Base-by-base conservation (phyloP, 2,888 invertebrate genomes). In the Epistrophella euchroma region DNA sequence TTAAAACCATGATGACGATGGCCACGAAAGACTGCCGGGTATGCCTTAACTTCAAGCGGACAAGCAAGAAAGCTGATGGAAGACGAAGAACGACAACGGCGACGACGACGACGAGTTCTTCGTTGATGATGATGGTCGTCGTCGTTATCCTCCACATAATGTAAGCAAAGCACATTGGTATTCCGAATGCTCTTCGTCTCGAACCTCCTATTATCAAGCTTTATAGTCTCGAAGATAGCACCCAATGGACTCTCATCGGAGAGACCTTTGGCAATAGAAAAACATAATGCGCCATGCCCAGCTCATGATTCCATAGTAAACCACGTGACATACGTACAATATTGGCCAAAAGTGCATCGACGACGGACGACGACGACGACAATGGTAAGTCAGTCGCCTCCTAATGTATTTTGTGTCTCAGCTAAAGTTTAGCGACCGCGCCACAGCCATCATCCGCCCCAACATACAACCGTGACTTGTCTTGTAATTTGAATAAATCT, bases 401-500 rank as follows among this genome's bases (percentile, higher is more conserved):
- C 43, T 64, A 22, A 37, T 40, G 37, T 15, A 45, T 62, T 22
- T 64, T 64, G 28, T 25, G 43, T 64, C 43, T 45, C 17, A 43
- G 62, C 40, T 13, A 37, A 37, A 22, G 62, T 64, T 60, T 60
- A 58, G 56, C 35, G 28, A 56, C 28, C 37, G 22, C 40, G 40
- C 32, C 35, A 64, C 50, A 19, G 52, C 37, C 13, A n/a, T 10
- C 25, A 37, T 52, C 68, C 70, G 64, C 71, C 70, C 72, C 68
- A 76, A 76, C 84, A 84, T 68, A 64, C 81, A 87, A 83, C 87
- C 87, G 87, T 87, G 87, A 83, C 87, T 87, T 87, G 87, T 87
- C 87, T 73, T 83, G 83, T 79, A 87, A 87, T 87, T 87, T 87
- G 87, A 87, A 87, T 87, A 87, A 87, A 87, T 87, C 87, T 86